A percentile compares a stretch with the other conserved stretches of the same genome.
These are phyloP conservation scores for Antechinus stuartii DNA, from an alignment of 2,113 vertebrate species.

Conservation along the genomic window DNA sequence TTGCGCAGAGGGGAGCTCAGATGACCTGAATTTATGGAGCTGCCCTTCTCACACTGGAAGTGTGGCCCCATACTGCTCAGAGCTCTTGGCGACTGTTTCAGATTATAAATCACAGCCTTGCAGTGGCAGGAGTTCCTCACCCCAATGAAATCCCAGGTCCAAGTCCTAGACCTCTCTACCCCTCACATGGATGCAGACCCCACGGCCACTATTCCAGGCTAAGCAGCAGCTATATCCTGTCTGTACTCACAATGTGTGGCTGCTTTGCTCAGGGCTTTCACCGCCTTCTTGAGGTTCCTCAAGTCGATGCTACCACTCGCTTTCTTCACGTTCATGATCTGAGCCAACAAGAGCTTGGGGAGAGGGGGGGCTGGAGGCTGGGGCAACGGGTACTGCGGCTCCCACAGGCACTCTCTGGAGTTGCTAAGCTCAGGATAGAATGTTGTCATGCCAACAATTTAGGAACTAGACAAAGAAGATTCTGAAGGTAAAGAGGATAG, in stretches of 20 bases:
- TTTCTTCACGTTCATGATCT: not conserved
- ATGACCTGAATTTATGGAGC: not conserved
- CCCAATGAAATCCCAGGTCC: too few species aligned
- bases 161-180: not conserved
- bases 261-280: slow-evolving; percentile 84
- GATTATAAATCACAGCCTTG: not conserved
- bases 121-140: too few species aligned
- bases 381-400: not conserved
- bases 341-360: not conserved
- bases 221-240: not conserved
- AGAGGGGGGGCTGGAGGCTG: too few species aligned
- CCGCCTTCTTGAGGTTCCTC: slow-evolving; percentile 83
- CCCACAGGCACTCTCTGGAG: not conserved
- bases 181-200: not conserved
- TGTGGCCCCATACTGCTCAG: not conserved
- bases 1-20: too few species aligned
- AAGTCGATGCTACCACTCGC: slow-evolving; percentile 80
- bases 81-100: not conserved
- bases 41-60: not conserved
- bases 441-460: slow-evolving; percentile 40
- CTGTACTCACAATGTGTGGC: slow-evolving; percentile 90
- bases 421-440: not conserved
- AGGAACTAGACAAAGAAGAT: slow-evolving; percentile 52
- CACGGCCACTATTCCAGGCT: not conserved
- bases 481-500: slow-evolving; percentile 36